Conservation (phyloP, 2,888 invertebrate species). For the Drosophila neotestacea region DNA sequence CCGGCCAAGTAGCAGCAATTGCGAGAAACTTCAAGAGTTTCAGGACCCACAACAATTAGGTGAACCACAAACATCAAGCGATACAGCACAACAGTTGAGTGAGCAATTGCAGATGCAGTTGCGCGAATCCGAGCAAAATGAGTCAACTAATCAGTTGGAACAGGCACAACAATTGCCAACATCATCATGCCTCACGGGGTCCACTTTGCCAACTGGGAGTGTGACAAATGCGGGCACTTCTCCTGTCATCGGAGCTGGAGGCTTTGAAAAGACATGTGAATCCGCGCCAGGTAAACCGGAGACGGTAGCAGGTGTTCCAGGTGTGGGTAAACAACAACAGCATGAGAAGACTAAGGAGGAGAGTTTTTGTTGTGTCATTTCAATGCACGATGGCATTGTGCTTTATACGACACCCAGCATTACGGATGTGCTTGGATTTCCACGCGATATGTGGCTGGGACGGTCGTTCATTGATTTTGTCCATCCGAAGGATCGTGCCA, state of each 20-base stretch:
- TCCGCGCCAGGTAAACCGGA: conserved; percentile 73
- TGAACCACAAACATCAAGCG: conserved; percentile 39
- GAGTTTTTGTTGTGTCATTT: conserved; percentile 92
- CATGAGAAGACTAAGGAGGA: conserved; percentile 86
- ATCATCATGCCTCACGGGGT: conserved; percentile 65
- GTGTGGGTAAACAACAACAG: conserved; percentile 4
- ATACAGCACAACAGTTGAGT: conserved; percentile 41
- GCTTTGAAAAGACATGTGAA: conserved; percentile 73
- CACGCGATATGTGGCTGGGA: conserved; percentile 94
- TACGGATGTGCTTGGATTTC: conserved; percentile 90
- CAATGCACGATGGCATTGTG: conserved; percentile 93
- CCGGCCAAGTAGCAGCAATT: conserved; percentile 29
- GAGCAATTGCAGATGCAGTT: conserved; percentile 13
- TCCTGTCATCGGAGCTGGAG: background rate
- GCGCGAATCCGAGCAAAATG: conserved; percentile 61
- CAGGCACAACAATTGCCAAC: conserved; percentile 64
- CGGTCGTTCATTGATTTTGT: conserved; percentile 94
- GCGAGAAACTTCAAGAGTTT: conserved; percentile 31
- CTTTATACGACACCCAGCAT: conserved; percentile 91
- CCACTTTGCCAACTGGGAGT: conserved; percentile 23
- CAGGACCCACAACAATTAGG: conserved; percentile 28
- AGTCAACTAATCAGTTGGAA: conserved; percentile 61
- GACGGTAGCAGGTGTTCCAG: background rate
- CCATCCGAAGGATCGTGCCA: conserved; percentile 90
- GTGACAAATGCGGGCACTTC: conserved; percentile 1